These are phyloP conservation scores for Neosilurus hyrtlii DNA, from an alignment of 2,797 vertebrate genomes.

Conservation along the genomic window DNA sequence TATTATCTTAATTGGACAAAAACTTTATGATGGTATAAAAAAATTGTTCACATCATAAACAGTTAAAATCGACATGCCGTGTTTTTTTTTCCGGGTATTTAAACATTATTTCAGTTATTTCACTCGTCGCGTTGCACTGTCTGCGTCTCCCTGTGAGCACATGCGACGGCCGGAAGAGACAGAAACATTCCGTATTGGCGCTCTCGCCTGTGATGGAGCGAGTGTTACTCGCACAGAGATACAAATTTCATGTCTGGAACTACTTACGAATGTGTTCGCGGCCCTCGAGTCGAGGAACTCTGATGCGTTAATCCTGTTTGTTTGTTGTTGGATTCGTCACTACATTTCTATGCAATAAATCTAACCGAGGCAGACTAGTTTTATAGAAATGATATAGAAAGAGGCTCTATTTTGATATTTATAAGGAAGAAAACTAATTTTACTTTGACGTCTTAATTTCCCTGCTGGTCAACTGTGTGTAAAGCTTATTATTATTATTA, in stretches of 20 bases:
- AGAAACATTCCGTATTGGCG: conserved; percentile 48
- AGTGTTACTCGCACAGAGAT: not conserved
- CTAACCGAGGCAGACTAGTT: conserved; percentile 75
- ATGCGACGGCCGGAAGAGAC: conserved; percentile 11
- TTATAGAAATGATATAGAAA: conserved; percentile 67
- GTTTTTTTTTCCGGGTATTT: not conserved
- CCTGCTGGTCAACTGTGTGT: conserved; percentile 75
- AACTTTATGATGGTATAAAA: not conserved
- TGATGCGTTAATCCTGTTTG: conserved; percentile 44
- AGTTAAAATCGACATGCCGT: not conserved
- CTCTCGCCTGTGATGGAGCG: not conserved
- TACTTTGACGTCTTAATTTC: conserved; percentile 80
- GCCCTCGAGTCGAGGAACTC: conserved; percentile 62
- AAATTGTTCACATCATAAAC: not conserved
- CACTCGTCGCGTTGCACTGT: conserved; percentile 33
- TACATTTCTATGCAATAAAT: conserved; percentile 92
- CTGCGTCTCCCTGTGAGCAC: not conserved
- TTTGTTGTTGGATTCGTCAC: conserved; percentile 63
- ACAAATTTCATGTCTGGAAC: conserved; percentile 40
- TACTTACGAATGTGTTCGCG: conserved; percentile 55
- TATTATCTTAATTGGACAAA: conserved; percentile 19
- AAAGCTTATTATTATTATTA: conserved; percentile 57
- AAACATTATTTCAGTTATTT: not conserved
- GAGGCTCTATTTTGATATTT: conserved; percentile 91
- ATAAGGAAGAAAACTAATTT: conserved; percentile 70